phyloP scores from a whole-genome alignment of 2,888 invertebrate genomes.

The Synergus gifuensis region DNA sequence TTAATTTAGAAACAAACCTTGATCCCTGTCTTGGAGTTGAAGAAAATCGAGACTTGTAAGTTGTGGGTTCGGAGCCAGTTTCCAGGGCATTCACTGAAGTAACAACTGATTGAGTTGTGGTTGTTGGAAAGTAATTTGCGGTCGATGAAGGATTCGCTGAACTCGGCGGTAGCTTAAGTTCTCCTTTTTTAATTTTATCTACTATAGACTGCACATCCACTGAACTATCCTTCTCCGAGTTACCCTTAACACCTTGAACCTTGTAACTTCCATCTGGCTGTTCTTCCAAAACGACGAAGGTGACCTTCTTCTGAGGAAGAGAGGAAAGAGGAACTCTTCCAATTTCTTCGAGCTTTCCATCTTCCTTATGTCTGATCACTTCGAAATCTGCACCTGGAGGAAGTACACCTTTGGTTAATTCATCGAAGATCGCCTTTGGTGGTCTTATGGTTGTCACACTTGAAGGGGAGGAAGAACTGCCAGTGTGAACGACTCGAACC shows the following conservation, averaged over 20 bases:
- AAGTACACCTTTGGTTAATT: conserved; percentile 88
- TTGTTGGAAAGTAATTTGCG: conserved; percentile 63
- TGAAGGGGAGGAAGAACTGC: conserved; percentile 63
- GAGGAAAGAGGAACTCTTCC: conserved; percentile 81
- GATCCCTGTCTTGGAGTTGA: conserved; percentile 3
- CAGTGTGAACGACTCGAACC: conserved; percentile 80
- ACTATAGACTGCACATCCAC: conserved; percentile 89
- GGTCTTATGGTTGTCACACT: conserved; percentile 81
- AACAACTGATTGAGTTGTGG: conserved; percentile 56
- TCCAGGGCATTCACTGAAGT: conserved; percentile 25
- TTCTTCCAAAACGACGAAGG: conserved; percentile 91
- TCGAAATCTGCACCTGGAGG: conserved; percentile 90
- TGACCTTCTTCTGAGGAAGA: conserved; percentile 88
- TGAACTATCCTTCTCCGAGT: conserved; percentile 82
- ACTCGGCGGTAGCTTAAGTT: conserved; percentile 86
- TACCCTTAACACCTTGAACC: conserved; percentile 90
- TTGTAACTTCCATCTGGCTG: conserved; percentile 92
- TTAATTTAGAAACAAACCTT: background rate
- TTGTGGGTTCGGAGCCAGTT: background rate
- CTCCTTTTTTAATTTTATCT: conserved; percentile 89
- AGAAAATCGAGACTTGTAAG: conserved; percentile 4
- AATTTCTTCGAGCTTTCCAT: conserved; percentile 86
- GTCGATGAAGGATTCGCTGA: conserved; percentile 73
- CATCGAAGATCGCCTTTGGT: conserved; percentile 85
- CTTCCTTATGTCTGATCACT: conserved; percentile 86